Percentiles rank a stretch among this genome's conserved stretches.
Evolutionary conservation across 35 echinoderm and acorn worm genomes (phyloP).

Genomic region (Ophiothrix spiculata): DNA sequence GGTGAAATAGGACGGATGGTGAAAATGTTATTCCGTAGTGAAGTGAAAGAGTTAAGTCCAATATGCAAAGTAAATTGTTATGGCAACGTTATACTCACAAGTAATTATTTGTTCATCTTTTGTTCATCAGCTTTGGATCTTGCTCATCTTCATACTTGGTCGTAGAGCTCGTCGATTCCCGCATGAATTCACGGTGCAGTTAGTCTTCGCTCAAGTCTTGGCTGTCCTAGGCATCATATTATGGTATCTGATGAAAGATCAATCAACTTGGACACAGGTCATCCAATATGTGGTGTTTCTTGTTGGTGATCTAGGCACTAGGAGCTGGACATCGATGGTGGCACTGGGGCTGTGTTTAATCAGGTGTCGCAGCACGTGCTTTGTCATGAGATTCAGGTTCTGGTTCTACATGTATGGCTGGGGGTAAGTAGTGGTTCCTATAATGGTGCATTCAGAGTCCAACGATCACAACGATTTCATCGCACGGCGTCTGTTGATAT

Average conservation of each 20-base stretch:
- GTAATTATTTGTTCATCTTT: neutral
- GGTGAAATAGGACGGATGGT: too few relatives aligned
- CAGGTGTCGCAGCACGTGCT: constrained; percentile 57
- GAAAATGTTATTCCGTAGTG: too few relatives aligned
- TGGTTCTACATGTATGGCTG: constrained; percentile 75
- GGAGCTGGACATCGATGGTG: constrained; percentile 68
- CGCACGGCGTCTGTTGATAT: too few relatives aligned
- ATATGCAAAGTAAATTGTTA: too few relatives aligned
- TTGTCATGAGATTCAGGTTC: constrained; percentile 31
- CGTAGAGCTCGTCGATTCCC: constrained; percentile 37
- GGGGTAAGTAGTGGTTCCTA: constrained; percentile 51
- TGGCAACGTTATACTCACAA: too few relatives aligned
- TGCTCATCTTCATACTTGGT: constrained; percentile 61
- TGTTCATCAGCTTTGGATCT: constrained; percentile 53
- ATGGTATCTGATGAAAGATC: neutral
- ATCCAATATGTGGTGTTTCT: constrained; percentile 50
- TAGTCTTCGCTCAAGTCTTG: constrained; percentile 60
- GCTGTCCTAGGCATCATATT: constrained; percentile 50
- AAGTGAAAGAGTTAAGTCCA: too few relatives aligned
- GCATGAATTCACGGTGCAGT: constrained; percentile 60
- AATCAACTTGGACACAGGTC: constrained; percentile 20
- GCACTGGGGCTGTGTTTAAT: constrained; percentile 52
- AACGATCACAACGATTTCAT: too few relatives aligned
- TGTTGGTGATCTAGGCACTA: constrained; percentile 37
- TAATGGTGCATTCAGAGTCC: neutral